phyloP scores from a whole-genome alignment of 1,140 invertebrate genomes.

The Holcopasites calliopsidis region DNA sequence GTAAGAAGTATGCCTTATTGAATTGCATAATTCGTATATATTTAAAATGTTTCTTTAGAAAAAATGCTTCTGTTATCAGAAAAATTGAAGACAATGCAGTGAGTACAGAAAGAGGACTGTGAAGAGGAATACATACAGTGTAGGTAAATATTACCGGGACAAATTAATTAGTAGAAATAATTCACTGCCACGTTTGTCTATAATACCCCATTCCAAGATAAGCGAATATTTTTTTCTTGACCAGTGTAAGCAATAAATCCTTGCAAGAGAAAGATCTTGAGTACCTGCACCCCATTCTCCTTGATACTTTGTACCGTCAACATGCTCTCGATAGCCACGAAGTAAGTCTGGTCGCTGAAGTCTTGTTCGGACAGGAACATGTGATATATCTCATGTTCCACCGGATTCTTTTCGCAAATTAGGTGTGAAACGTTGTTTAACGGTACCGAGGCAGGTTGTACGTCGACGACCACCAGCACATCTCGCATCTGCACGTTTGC shows the following conservation, averaged over 20 bases:
- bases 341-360: conserved; percentile 81
- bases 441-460: conserved; percentile 80
- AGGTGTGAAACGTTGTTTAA: conserved; percentile 45
- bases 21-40: too few species aligned
- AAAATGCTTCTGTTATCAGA: too few species aligned
- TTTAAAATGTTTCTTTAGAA: too few species aligned
- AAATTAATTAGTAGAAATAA: too few species aligned
- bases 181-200: too few species aligned
- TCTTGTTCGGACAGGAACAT: conserved; percentile 83
- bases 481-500: conserved; percentile 79
- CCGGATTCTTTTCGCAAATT: conserved; percentile 69
- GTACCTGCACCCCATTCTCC: conserved; percentile 82
- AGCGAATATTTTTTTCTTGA: too few species aligned
- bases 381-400: conserved; percentile 83
- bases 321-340: conserved; percentile 83
- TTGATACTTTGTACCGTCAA: conserved; percentile 81
- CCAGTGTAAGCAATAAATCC: not conserved
- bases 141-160: too few species aligned
- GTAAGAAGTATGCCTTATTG: too few species aligned
- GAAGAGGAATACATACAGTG: too few species aligned
- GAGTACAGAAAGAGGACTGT: too few species aligned
- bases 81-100: too few species aligned
- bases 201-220: too few species aligned
- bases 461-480: conserved; percentile 82
- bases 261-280: not conserved